Conservation (phyloP, 1,140 invertebrate species). For the Nixonia krombeini region DNA sequence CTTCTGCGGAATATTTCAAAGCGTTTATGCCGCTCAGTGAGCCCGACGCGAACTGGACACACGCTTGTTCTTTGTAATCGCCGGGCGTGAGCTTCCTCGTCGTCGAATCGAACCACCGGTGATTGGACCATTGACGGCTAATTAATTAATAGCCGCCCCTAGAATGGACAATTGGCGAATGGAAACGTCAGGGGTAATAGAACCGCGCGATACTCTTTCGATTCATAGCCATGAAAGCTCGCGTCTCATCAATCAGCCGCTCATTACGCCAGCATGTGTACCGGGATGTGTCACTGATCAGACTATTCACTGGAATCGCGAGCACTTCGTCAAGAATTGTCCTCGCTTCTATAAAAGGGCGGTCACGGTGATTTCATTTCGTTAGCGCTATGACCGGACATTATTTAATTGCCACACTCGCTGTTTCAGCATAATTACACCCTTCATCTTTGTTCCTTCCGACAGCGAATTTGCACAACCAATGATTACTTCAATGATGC, state of each 20-base stretch:
- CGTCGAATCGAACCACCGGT: conserved; percentile 48
- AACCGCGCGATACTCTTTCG: conserved; percentile 35
- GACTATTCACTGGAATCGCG: conserved; percentile 25
- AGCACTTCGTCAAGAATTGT: too few relatives aligned
- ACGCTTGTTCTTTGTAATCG: conserved; percentile 55
- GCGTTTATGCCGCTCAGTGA: too few relatives aligned
- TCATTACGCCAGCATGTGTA: not conserved
- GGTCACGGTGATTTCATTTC: too few relatives aligned
- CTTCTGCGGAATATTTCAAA: too few relatives aligned
- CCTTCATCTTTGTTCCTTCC: too few relatives aligned
- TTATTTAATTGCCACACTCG: too few relatives aligned
- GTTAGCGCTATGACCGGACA: too few relatives aligned
- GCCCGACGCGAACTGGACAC: too few relatives aligned
- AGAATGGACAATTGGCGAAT: conserved; percentile 37
- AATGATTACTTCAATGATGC: too few relatives aligned
- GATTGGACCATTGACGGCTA: conserved; percentile 55
- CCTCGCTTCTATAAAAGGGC: not conserved
- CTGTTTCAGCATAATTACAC: too few relatives aligned
- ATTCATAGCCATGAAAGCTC: conserved; percentile 10
- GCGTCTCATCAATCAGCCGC: conserved; percentile 8
- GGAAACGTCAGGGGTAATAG: conserved; percentile 34
- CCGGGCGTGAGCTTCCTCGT: conserved; percentile 51
- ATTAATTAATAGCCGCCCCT: conserved; percentile 57
- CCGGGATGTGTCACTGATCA: conserved; percentile 14
- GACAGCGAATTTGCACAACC: too few relatives aligned